Evolutionary conservation across 2,113 vertebrate species (phyloP).

Genomic region (Eulacestoma nigropectus): DNA sequence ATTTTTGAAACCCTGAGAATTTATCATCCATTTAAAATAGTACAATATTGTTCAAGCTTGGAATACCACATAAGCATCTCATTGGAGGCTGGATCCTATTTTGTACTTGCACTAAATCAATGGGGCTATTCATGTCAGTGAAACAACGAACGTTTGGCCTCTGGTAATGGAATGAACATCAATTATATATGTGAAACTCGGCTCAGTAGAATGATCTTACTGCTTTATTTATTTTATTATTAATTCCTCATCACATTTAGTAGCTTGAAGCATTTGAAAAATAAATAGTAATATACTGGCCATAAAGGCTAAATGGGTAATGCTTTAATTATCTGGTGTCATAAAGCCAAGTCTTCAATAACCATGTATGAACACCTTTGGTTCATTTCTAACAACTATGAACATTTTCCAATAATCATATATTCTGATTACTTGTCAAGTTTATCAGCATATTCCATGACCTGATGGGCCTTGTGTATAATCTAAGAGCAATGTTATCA

Average conservation of each 20-base stretch:
- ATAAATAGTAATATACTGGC: not conserved
- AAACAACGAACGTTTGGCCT: not conserved
- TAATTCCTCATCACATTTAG: not conserved
- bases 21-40: not conserved
- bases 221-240: not conserved
- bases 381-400: not conserved
- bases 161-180: not conserved
- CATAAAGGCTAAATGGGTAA: constrained; percentile 24
- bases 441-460: not conserved
- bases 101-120: not conserved
- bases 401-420: not conserved
- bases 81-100: not conserved
- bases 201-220: not conserved
- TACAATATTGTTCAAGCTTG: not conserved
- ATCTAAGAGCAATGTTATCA: not conserved
- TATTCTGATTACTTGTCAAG: not conserved
- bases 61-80: not conserved
- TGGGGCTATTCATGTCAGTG: not conserved
- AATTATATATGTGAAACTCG: not conserved
- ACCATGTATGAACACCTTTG: not conserved
- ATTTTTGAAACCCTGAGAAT: not conserved
- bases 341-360: constrained; percentile 21
- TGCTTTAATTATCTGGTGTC: constrained; percentile 39
- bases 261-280: constrained; percentile 23
- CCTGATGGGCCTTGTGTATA: not conserved